These are phyloP conservation scores for Nannospalax galili DNA, from an alignment of 2,113 vertebrate species.

Conservation along the genomic window DNA sequence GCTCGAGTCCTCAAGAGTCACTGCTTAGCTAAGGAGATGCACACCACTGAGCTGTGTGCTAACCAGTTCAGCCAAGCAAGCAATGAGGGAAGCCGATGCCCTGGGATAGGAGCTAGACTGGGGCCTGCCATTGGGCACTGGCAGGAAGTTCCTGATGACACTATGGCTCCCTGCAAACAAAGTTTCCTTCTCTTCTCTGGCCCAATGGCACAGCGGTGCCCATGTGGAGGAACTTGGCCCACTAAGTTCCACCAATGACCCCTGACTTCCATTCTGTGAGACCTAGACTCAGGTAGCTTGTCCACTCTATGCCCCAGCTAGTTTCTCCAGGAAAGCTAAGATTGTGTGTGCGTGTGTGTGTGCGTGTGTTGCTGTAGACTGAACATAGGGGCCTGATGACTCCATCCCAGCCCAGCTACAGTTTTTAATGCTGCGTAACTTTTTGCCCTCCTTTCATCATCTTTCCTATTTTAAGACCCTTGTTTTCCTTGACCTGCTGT, in stretches of 20 bases:
- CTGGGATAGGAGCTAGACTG: neutral
- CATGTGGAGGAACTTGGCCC: too few species aligned
- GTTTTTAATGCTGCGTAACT: neutral
- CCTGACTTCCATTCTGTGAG: neutral
- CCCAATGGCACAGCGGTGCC: neutral
- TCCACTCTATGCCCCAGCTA: neutral
- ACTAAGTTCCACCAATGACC: neutral
- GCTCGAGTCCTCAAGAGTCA: conserved; percentile 60
- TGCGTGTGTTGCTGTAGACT: neutral
- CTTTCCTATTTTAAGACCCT: neutral
- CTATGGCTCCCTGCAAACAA: neutral
- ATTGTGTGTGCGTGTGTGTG: neutral
- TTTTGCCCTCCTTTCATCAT: neutral
- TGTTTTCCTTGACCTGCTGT: neutral
- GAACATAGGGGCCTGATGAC: neutral
- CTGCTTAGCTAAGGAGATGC: conserved; percentile 60
- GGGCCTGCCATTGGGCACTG: neutral
- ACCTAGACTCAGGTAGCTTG: neutral
- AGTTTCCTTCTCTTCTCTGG: neutral
- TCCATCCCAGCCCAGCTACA: neutral
- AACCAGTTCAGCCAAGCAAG: neutral
- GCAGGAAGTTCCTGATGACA: neutral
- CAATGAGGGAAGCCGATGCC: neutral
- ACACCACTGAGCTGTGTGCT: neutral
- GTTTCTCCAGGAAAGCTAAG: neutral